Evolutionary conservation across 2,888 invertebrate genomes (phyloP).

Genomic region (Nemoura dubitans): DNA sequence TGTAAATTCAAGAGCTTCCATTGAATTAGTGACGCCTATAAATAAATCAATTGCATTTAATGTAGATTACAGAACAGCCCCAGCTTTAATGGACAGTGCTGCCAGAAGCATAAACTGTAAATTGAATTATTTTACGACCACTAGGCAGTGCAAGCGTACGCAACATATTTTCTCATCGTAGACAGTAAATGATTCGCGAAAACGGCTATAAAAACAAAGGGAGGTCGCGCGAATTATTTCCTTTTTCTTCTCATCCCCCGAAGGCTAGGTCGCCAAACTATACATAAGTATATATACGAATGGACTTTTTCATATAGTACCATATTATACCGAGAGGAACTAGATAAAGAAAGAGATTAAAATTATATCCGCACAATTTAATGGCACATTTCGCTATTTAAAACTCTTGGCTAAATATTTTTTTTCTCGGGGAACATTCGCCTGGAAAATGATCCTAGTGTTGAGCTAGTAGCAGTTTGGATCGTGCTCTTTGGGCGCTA

Average conservation of each 20-base stretch:
- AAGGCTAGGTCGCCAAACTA: background rate
- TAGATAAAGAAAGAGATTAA: conserved; percentile 22
- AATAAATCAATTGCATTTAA: background rate
- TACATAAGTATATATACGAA: background rate
- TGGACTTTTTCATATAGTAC: background rate
- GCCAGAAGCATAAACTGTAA: background rate
- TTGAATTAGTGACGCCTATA: background rate
- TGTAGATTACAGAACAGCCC: background rate
- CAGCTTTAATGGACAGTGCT: background rate
- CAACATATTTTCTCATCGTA: background rate
- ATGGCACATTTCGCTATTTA: conserved; percentile 9
- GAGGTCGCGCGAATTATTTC: background rate
- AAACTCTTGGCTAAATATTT: conserved; percentile 10
- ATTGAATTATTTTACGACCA: conserved; percentile 12
- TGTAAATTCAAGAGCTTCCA: too few relatives aligned
- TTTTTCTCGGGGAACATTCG: background rate
- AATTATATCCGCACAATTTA: conserved; percentile 33
- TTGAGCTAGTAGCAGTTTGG: too few relatives aligned
- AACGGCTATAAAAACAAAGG: background rate
- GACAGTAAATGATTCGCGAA: background rate
- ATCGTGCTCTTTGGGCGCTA: background rate
- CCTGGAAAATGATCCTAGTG: background rate
- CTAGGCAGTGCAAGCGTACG: background rate
- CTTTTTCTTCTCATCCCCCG: background rate
- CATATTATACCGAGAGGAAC: background rate